Conservation (phyloP, 2,888 invertebrate species). For the Lithophane socia region DNA sequence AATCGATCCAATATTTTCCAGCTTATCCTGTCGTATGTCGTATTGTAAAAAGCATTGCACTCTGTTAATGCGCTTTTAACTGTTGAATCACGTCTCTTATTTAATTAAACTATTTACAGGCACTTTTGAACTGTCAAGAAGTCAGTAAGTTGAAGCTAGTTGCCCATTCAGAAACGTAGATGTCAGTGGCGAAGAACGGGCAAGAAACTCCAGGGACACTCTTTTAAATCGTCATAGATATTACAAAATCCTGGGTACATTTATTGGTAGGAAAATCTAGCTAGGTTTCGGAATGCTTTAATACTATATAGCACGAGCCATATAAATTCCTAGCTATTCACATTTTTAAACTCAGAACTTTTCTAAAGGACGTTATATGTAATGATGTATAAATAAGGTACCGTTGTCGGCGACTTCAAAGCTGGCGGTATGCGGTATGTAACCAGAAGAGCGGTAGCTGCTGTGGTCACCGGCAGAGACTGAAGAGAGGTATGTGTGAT, state of each 20-base stretch:
- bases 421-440: conserved; percentile 36
- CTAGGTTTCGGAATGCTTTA: not conserved
- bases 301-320: not conserved
- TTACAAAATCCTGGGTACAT: no score
- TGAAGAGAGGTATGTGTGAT: conserved; percentile 14
- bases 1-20: conserved; percentile 29
- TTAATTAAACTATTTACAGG: not conserved
- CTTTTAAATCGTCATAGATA: no score
- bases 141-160: not conserved
- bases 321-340: not conserved
- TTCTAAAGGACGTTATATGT: not conserved
- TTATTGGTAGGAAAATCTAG: not conserved
- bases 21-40: not conserved
- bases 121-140: not conserved
- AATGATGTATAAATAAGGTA: not conserved
- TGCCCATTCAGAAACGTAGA: no score
- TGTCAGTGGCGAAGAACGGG: no score
- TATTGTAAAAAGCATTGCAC: not conserved
- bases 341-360: no score
- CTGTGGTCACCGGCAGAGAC: conserved; percentile 10
- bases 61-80: not conserved
- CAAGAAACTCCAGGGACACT: no score
- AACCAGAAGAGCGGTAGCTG: conserved; percentile 15
- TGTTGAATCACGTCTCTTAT: not conserved
- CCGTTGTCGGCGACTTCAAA: conserved; percentile 51